Base-by-base conservation (phyloP, 92 coral and sea anemone genomes). In the Meandrina meandrites region DNA sequence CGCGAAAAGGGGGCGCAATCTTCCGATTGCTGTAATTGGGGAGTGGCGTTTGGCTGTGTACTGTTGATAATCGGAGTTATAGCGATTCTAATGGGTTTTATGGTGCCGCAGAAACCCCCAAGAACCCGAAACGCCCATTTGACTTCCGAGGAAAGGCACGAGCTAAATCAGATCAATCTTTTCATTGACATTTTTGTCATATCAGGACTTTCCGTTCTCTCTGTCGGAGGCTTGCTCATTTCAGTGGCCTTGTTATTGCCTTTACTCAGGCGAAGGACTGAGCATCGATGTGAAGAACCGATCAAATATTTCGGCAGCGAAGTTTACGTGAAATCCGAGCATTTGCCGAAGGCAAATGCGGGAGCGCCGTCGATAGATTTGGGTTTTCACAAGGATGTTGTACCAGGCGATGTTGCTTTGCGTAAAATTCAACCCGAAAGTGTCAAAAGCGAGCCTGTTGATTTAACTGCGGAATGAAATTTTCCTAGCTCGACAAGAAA, bases 191-290 rank as follows among this genome's bases (percentile, higher is more conserved):
- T 92, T 62, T 92, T 95, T 90, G 92, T 96, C 4, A 87, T 97
- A 40, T 73, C 90, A 1, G 99, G 99, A 27, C 84, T 97, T 32
- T 81, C 96, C 5, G 89, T 97, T 32, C 89, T 97, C 57, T 89
- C 96, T 6, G 3, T 97, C 32, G 99, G 99, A 21, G 98, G 98
- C 14, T 78, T 92, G 11, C 75, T 94, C 13, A 87, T 97, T 40
- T 93, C 99, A 0, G 57, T 91, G 5, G 97, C 95, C 19, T 81
- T 97, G 15, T 88, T 97, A 34, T 81, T 94, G 85, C 99, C 99
- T n/a, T 68, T 92, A 37, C 86, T 95, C 37, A 87, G 95, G 18
- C 91, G 93, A 54, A 76, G 73, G 32, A 51, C 87, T 32, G 91
- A 82, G 24, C 88, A 60, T 64, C 76, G 68, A 27, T 72, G 80